phyloP scores from a whole-genome alignment of 2,797 vertebrate species.

The Tarsius wallacei region DNA sequence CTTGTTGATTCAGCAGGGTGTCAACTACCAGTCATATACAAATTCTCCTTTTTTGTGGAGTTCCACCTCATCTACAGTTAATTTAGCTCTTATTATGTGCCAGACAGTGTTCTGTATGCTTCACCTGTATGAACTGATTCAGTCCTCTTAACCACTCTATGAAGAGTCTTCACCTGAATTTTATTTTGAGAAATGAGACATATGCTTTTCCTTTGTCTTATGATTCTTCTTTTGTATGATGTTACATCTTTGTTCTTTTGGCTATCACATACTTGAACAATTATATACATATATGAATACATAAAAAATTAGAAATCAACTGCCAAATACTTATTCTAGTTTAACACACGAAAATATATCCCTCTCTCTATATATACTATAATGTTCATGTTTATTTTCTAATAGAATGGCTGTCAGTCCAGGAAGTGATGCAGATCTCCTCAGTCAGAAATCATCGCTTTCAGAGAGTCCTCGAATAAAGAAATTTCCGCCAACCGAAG shows the following conservation, averaged over 20 bases:
- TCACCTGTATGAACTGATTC: not conserved
- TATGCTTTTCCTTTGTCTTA: constrained; percentile 30
- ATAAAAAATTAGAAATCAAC: not conserved
- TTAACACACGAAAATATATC: constrained; percentile 38
- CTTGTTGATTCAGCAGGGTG: constrained; percentile 15
- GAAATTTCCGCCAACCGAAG: constrained; percentile 90
- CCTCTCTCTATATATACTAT: not conserved
- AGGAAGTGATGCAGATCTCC: constrained; percentile 66
- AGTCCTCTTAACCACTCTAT: not conserved
- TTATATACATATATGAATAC: not conserved
- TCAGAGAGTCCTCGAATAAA: constrained; percentile 81
- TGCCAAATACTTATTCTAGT: not conserved
- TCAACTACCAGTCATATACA: not conserved
- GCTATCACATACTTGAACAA: not conserved
- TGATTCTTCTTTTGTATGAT: constrained; percentile 36
- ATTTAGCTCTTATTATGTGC: constrained; percentile 6
- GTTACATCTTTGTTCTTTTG: constrained; percentile 53
- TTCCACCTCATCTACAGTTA: not conserved
- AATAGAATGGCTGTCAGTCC: constrained; percentile 90
- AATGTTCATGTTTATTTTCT: constrained; percentile 74
- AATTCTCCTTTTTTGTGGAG: not conserved
- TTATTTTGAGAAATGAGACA: constrained; percentile 40
- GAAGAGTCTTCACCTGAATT: not conserved
- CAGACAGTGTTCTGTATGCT: not conserved
- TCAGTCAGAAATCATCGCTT: constrained; percentile 69